Base-by-base conservation (phyloP, 2,797 vertebrate species). In the Acomys russatus region DNA sequence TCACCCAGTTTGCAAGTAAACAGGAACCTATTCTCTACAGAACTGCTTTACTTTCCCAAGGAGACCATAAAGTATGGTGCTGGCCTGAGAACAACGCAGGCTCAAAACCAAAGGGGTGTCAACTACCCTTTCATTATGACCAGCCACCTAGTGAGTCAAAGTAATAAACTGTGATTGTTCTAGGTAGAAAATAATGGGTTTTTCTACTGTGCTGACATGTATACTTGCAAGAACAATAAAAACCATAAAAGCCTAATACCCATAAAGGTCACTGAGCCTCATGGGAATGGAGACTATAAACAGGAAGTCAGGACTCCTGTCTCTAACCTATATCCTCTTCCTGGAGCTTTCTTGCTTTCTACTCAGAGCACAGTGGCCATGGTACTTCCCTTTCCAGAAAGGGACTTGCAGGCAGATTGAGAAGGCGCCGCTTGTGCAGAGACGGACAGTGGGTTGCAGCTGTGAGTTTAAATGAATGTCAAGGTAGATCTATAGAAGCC, bases 191-290 rank as follows among this genome's bases (percentile, higher is more conserved):
- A 90, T n/a, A 7, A 73, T 15, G 2, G 14, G 3, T 3, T 20
- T 73, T 66, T 3, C 66, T 94, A 23, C 25, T 78, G 59, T 87
- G 76, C 20, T 85, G 35, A 91, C 2, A 10, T 82, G 54, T 18
- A 78, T 82, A 70, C 51, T 91, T 76, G 56, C 88, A 78, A 88
- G 38, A 96, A 80, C 12, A 54, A 44, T 66, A 28, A 93, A 85
- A 90, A 68, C 33, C 38, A 70, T 66, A 87, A 94, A 96, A 70
- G 12, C 95, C 30, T 80, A 87, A 54, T 78, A 23, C 35, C 35
- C 64, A 54, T 44, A 82, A 85, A 61, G 25, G n/a, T 74, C 38
- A 56, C 0, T 54, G 28, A 96, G 49, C 12, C 38, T n/a, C 68
- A 20, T 9, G 30, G 61, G 63, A 90, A 51, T 1, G 12, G 74